Evolutionary conservation across 2,797 vertebrate genomes (phyloP), one percentile per base, ranked within the genome.

Genomic region (Muscicapa comitata): DNA sequence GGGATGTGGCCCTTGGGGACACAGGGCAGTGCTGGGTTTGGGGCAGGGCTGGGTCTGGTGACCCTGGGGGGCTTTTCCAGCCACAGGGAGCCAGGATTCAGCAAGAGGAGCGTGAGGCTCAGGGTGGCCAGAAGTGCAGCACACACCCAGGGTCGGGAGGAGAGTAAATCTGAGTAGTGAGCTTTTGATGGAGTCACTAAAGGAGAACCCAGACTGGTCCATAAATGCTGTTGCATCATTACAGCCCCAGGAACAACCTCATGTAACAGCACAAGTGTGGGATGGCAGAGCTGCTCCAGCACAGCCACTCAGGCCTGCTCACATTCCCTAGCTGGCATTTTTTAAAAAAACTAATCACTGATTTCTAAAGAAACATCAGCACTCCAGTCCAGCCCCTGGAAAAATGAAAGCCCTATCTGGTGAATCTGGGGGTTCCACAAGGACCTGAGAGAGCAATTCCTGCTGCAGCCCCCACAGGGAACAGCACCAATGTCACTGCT

Each of bases 161-260:
- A 70, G 85, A 51, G 88, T 68, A 90, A 90, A 93, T 90, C 94
- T 95, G 73, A 95, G 95, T 94, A 94, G 97, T n/a, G 84, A 96
- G 92, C 59, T 95, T 95, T 95, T 96, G 75, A 93, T 95, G 95
- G 15, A 78, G 84, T 88, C 87, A 94, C 94, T 85, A 96, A 92
- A 90, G 91, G 85, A 86, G 90, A 95, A 63, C 76, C 95, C 93
- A 87, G 93, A 83, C 17, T 83, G 95, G 63, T 67, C 96, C 87
- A 87, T 85, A 93, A 96, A 95, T 54, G 94, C 84, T 66, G 59
- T 6, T 54, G 86, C 95, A 93, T 84, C 84, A 65, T 81, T 68
- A 62, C 0, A 65, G 80, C 42, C 24, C 88, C 9, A 81, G 79
- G 35, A 95, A 68, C 53, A 40, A 11, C 68, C 84, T 91, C 45